Conservation (phyloP, 1,140 invertebrate species). For the Zaprionus africanus region DNA sequence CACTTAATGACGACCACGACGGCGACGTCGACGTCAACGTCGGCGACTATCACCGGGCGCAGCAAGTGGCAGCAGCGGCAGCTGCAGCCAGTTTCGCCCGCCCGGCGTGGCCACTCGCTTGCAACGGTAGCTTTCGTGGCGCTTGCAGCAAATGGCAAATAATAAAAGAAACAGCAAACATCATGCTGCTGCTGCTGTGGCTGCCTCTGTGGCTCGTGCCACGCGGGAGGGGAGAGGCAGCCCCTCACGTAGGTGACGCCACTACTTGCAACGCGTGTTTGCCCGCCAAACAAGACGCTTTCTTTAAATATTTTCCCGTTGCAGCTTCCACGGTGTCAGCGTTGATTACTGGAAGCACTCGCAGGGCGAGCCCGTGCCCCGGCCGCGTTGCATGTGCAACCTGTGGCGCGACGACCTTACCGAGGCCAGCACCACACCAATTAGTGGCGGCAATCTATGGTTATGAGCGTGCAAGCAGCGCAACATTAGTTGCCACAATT, state of each 20-base stretch:
- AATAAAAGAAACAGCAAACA: constrained; percentile 18
- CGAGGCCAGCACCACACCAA: constrained; percentile 2
- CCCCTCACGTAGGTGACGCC: not conserved
- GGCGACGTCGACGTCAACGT: not conserved
- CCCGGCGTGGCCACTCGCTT: constrained; percentile 1
- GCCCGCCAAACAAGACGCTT: constrained; percentile 18
- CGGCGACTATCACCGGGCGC: constrained; percentile 41
- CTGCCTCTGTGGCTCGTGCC: constrained; percentile 15
- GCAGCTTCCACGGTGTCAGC: constrained; percentile 4
- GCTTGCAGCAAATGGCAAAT: constrained; percentile 37
- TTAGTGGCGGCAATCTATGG: constrained; percentile 2
- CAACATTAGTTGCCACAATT: not conserved
- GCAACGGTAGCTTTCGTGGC: constrained; percentile 36
- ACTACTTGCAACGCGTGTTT: constrained; percentile 25
- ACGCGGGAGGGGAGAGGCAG: not conserved
- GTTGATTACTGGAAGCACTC: not conserved
- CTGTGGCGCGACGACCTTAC: not conserved
- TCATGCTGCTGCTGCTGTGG: constrained; percentile 3
- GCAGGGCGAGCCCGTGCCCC: not conserved
- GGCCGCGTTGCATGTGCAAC: not conserved
- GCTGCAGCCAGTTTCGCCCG: constrained; percentile 36
- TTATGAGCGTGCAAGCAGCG: constrained; percentile 1
- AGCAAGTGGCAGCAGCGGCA: constrained; percentile 26
- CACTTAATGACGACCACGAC: constrained; percentile 33
- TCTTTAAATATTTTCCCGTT: constrained; percentile 39